Percentiles rank a stretch among this genome's conserved stretches.
Evolutionary conservation across 2,113 vertebrate genomes (phyloP).

Genomic region (Lagopus leucura): DNA sequence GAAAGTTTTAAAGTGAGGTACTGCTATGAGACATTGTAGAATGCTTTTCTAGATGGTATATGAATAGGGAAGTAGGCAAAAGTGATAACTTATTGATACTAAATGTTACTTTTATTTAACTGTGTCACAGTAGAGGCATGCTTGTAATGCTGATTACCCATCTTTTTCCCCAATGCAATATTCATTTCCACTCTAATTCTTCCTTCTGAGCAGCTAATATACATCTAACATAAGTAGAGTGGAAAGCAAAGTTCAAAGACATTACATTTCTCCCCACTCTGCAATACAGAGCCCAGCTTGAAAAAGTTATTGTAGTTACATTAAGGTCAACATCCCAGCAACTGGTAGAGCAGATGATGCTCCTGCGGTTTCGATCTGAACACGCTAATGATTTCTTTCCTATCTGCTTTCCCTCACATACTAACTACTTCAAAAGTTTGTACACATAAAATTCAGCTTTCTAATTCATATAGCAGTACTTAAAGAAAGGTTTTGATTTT

Average conservation of each 20-base stretch:
- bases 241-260: not conserved
- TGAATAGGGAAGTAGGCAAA: not conserved
- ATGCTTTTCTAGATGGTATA: not conserved
- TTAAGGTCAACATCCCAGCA: not conserved
- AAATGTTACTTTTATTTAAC: conserved; percentile 1
- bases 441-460: not conserved
- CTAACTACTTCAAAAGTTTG: not conserved
- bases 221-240: not conserved
- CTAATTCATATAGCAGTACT: not conserved
- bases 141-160: not conserved
- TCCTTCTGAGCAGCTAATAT: not conserved
- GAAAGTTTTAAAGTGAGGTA: conserved; percentile 1
- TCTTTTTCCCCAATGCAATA: not conserved
- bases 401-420: not conserved
- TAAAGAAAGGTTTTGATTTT: not conserved
- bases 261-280: not conserved
- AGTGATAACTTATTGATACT: not conserved
- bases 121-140: not conserved
- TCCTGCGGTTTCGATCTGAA: not conserved
- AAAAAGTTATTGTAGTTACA: not conserved
- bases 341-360: not conserved
- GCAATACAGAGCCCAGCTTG: not conserved
- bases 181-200: not conserved
- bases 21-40: not conserved
- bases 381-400: not conserved